A percentile compares a stretch with the other conserved stretches of the same genome.
Evolutionary conservation across 2,888 invertebrate species (phyloP).

Genomic region (Antheraea assamensis): DNA sequence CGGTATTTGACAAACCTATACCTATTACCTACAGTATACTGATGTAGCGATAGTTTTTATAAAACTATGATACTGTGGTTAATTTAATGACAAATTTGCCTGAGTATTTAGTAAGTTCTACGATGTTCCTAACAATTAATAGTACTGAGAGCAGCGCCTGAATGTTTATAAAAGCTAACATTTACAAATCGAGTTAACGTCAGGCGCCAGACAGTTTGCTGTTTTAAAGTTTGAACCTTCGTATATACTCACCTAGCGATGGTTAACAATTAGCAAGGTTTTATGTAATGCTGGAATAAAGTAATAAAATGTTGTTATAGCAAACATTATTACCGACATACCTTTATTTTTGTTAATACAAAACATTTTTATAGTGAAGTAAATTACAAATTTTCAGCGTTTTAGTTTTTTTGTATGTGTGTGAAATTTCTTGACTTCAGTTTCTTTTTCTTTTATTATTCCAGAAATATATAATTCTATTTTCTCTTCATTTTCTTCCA

Average conservation of each 20-base stretch:
- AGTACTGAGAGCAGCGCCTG: constrained; percentile 12
- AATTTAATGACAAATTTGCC: neutral
- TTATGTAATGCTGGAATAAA: neutral
- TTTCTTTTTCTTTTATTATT: too few relatives aligned
- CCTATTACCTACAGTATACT: too few relatives aligned
- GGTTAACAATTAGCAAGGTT: neutral
- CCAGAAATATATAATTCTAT: too few relatives aligned
- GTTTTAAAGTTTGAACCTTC: constrained; percentile 1
- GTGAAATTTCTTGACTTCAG: too few relatives aligned
- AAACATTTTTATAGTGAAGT: too few relatives aligned
- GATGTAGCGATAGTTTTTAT: neutral
- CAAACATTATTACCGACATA: too few relatives aligned
- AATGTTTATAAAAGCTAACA: constrained; percentile 12
- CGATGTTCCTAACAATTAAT: neutral
- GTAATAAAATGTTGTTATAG: neutral
- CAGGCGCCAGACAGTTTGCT: constrained; percentile 11
- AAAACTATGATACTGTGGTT: neutral
- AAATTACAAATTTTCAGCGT: too few relatives aligned
- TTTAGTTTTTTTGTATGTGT: too few relatives aligned
- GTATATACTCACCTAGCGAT: neutral
- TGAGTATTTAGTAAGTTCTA: neutral
- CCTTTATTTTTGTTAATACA: too few relatives aligned
- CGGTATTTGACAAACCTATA: too few relatives aligned
- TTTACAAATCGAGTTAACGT: constrained; percentile 4
- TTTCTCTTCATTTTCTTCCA: too few relatives aligned